Percentiles rank a stretch among this genome's conserved stretches.
phyloP scores from a whole-genome alignment of 2,888 invertebrate genomes.

The Troides oblongomaculatus region DNA sequence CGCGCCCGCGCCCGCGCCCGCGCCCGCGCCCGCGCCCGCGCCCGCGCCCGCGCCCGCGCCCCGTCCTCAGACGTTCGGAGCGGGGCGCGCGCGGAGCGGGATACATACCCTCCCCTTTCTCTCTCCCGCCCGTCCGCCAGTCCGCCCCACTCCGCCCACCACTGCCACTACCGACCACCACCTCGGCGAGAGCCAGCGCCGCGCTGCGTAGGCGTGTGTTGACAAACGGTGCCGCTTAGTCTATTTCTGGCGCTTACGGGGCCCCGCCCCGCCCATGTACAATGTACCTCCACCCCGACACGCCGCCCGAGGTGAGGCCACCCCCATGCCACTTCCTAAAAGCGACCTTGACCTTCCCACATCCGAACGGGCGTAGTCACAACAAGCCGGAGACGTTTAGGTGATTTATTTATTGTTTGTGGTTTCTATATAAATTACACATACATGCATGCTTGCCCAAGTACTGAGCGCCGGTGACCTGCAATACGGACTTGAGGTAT shows the following conservation, averaged over 20 bases:
- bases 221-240: conserved; percentile 70
- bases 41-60: too few species aligned
- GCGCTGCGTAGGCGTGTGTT: conserved; percentile 74
- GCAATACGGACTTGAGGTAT: too few species aligned
- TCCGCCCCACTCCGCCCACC: neutral
- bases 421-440: too few species aligned
- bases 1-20: too few species aligned
- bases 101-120: neutral
- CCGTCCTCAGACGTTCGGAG: too few species aligned
- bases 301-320: conserved; percentile 35
- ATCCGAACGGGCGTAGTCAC: conserved; percentile 77
- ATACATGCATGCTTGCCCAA: too few species aligned
- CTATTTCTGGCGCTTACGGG: conserved; percentile 58
- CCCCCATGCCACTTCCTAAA: conserved; percentile 42
- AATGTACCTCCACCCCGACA: conserved; percentile 16
- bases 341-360: conserved; percentile 73
- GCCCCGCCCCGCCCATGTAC: conserved; percentile 35
- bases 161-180: neutral
- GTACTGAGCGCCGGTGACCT: too few species aligned
- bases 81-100: too few species aligned
- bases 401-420: conserved; percentile 43
- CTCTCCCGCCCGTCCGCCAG: neutral
- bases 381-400: conserved; percentile 51
- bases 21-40: too few species aligned
- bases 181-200: conserved; percentile 37